Base-by-base conservation (phyloP, 2,797 vertebrate genomes). In the Etheostoma nigrum region DNA sequence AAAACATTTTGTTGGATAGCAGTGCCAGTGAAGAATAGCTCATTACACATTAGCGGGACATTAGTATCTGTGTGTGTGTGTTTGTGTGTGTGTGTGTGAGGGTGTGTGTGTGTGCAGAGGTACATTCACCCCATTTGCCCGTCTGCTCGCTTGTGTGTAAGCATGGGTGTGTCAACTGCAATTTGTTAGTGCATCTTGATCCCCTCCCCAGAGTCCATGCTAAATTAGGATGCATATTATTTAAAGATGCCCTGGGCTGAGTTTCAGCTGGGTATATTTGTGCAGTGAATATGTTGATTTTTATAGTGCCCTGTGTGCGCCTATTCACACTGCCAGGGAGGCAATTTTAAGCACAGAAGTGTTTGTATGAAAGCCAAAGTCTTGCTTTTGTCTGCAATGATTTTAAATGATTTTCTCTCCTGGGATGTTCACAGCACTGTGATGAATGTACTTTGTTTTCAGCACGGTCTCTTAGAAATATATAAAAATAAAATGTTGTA, bases 161-260 rank as follows among this genome's bases (percentile, higher is more conserved):
- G 81, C 59, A 64, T 78, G 83, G 85, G 86, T 78, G 88, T 90
- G 84, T 90, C 88, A 82, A 74, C 83, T 86, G 86, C 67, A 57
- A 91, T 92, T 92, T 92, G 85, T 85, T 79, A 85, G 80, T 90
- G 87, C 89, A 89, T 91, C 84, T 83, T 89, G 89, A 91, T 90
- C 84, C 84, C 63, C 48, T 86, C 89, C 86, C 86, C 79, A 62
- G 88, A 91, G 88, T 86, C 70, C 53, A 81, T 79, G 84, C 90
- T 94, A 93, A 92, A 91, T 91, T 90, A 86, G 86, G 88, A 90
- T 90, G 86, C 91, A 88, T 91, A 92, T 93, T 92, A 92, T 93
- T 94, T 92, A 92, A 94, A 90, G 86, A 89, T 87, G 82, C 87
- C 86, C 79, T 81, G 86, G 86, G 86, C 91, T 85, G 84, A 86